Conservation (phyloP, 2,113 vertebrate genomes). For the Amblyornis subalaris region DNA sequence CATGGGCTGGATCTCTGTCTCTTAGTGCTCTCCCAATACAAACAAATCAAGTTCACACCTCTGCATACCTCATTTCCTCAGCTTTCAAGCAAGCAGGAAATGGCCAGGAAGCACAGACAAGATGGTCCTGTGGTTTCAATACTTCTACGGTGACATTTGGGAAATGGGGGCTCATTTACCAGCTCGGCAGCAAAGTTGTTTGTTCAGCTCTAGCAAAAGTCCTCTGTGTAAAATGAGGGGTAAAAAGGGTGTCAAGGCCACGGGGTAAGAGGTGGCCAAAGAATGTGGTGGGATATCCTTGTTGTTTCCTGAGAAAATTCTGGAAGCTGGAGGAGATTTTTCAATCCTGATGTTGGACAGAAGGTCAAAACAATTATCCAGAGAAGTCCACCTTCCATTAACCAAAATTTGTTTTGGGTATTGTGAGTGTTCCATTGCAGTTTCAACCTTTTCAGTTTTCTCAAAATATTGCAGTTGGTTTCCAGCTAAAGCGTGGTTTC, state of each 20-base stretch:
- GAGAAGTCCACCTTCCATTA: not conserved
- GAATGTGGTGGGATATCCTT: not conserved
- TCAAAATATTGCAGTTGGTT: not conserved
- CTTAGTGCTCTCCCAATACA: not conserved
- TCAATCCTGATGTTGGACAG: not conserved
- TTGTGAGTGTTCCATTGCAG: not conserved
- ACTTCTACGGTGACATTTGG: not conserved
- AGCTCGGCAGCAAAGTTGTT: not conserved
- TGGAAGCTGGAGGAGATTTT: not conserved
- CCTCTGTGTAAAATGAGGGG: not conserved
- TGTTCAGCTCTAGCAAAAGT: not conserved
- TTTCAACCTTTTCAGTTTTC: not conserved
- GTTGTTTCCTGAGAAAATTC: not conserved
- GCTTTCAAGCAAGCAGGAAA: conserved; percentile 12
- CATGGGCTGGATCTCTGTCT: not conserved
- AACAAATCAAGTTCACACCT: conserved; percentile 8
- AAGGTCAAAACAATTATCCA: not conserved
- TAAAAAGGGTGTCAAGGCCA: not conserved
- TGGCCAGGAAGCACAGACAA: not conserved
- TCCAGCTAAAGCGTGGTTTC: not conserved
- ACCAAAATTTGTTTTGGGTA: not conserved
- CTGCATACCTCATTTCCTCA: conserved; percentile 4
- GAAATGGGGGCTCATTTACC: not conserved
- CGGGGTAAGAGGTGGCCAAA: not conserved
- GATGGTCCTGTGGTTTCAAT: not conserved